Evolutionary conservation across 2,888 invertebrate genomes (phyloP).

Genomic region (Bruchidius siliquastri): DNA sequence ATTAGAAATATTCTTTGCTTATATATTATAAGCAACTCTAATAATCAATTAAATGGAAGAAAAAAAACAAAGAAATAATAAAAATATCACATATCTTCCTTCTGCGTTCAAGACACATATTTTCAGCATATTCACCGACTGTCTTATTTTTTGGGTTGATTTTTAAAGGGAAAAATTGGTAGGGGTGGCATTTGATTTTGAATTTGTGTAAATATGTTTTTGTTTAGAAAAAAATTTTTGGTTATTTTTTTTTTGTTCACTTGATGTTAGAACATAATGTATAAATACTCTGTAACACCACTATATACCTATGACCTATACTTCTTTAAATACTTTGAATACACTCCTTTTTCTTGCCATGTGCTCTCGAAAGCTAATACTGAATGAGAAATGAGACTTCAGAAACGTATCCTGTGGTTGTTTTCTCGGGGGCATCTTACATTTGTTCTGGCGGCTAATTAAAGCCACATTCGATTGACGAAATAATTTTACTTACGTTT

Average conservation of each 20-base stretch:
- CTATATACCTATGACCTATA: constrained; percentile 23
- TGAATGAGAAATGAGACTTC: too few relatives aligned
- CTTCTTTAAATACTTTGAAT: constrained; percentile 33
- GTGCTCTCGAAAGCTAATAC: constrained; percentile 11
- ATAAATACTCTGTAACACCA: constrained; percentile 31
- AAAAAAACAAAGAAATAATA: too few relatives aligned
- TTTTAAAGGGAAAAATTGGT: constrained; percentile 16
- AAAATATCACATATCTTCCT: not conserved
- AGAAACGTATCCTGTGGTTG: too few relatives aligned
- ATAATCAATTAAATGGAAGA: too few relatives aligned
- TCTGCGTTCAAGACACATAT: constrained; percentile 1
- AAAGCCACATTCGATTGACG: too few relatives aligned
- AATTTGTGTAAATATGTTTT: constrained; percentile 31
- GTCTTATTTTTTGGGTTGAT: not conserved
- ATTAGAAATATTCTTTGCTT: too few relatives aligned
- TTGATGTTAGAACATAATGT: constrained; percentile 32
- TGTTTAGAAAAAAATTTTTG: constrained; percentile 14
- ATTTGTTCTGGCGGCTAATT: too few relatives aligned
- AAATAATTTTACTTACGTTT: too few relatives aligned
- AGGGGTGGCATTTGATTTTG: constrained; percentile 38
- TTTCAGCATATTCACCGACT: not conserved
- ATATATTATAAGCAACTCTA: not conserved
- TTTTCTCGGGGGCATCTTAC: too few relatives aligned
- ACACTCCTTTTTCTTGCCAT: constrained; percentile 20
- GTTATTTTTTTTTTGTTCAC: constrained; percentile 21